These are phyloP conservation scores for Saguinus imperator DNA, from an alignment of 2,113 vertebrate species.

Conservation along the genomic window DNA sequence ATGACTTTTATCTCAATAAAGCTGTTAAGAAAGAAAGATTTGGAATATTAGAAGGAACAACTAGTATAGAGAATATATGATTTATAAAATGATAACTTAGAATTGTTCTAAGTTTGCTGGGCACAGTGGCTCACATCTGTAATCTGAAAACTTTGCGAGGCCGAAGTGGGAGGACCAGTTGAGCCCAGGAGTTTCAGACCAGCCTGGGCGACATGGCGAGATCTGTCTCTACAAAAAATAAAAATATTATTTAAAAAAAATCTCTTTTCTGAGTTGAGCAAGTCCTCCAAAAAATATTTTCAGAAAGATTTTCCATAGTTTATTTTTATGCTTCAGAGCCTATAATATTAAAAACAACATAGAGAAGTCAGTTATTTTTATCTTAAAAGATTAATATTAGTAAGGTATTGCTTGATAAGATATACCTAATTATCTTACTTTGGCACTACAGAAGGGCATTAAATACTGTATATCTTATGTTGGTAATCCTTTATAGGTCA, in stretches of 20 bases:
- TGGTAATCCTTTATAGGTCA: not conserved
- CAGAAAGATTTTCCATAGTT: not conserved
- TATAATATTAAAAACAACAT: not conserved
- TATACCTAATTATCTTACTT: not conserved
- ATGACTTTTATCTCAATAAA: not conserved
- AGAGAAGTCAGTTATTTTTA: slow-evolving; percentile 20
- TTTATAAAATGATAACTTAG: not conserved
- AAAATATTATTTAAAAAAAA: not conserved
- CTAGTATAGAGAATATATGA: not conserved
- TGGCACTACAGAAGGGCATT: not conserved
- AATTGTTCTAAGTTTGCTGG: not conserved
- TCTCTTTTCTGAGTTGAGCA: not conserved
- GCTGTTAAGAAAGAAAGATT: not conserved
- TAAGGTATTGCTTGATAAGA: slow-evolving; percentile 1
- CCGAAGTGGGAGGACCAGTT: not conserved
- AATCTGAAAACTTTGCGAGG: not conserved
- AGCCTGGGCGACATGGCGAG: not conserved
- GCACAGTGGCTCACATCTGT: not conserved
- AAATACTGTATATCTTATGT: not conserved
- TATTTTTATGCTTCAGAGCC: not conserved
- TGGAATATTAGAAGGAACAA: not conserved
- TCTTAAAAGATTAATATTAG: not conserved
- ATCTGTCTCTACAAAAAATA: not conserved
- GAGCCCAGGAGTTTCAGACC: not conserved
- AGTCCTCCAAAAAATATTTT: slow-evolving; percentile 45